phyloP scores from a whole-genome alignment of 2,888 invertebrate genomes.

The Eucera pruinosa region DNA sequence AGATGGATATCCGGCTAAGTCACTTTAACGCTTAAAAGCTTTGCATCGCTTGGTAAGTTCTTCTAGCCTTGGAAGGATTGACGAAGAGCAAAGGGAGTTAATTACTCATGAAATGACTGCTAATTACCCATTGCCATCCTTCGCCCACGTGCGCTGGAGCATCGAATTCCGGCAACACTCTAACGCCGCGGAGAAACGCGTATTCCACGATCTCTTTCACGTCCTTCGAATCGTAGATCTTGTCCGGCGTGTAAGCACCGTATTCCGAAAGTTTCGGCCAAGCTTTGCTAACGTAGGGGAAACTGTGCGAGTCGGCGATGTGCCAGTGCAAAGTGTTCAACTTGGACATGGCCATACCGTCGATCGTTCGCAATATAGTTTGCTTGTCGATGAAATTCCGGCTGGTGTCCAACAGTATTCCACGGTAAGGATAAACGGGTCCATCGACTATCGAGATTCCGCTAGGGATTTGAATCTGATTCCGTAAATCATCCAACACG shows the following conservation, averaged over 20 bases:
- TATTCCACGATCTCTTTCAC: constrained; percentile 87
- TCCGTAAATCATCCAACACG: constrained; percentile 88
- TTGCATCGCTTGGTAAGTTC: no score
- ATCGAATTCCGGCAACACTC: constrained; percentile 96
- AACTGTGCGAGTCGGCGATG: constrained; percentile 96
- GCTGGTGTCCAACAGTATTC: constrained; percentile 94
- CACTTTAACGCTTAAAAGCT: no score
- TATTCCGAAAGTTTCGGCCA: constrained; percentile 89
- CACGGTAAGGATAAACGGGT: constrained; percentile 95
- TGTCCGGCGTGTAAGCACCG: constrained; percentile 92
- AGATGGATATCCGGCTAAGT: no score
- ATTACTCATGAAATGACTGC: no score
- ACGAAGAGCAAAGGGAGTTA: no score
- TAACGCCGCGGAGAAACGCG: constrained; percentile 91
- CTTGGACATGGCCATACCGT: constrained; percentile 96
- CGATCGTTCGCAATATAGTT: constrained; percentile 91
- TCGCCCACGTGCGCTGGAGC: constrained; percentile 96
- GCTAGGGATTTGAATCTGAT: constrained; percentile 87
- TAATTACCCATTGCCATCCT: constrained; percentile 88
- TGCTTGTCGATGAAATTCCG: constrained; percentile 93
- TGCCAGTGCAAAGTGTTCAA: constrained; percentile 98
- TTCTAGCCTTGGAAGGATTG: no score
- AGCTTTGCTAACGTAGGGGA: constrained; percentile 93
- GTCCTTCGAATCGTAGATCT: constrained; percentile 86
- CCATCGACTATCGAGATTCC: constrained; percentile 89